Evolutionary conservation across 2,888 invertebrate genomes (phyloP).

Genomic region (Caenorhabditis angaria): DNA sequence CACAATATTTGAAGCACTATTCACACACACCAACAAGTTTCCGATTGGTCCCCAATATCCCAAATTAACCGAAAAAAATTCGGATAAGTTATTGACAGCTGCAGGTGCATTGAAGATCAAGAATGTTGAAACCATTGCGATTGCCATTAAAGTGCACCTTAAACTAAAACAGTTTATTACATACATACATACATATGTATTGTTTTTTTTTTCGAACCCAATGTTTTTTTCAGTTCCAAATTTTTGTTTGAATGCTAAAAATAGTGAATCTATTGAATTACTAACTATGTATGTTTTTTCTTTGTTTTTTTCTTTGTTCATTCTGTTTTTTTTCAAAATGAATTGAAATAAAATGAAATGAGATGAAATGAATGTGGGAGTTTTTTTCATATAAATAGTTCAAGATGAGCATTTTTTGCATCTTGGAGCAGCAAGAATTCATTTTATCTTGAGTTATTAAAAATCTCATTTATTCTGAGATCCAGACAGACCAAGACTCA

Average conservation of each 20-base stretch:
- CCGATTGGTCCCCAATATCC: conserved; percentile 52
- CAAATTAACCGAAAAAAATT: conserved; percentile 51
- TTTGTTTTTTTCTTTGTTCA: not conserved
- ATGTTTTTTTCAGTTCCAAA: too few relatives aligned
- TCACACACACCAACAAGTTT: conserved; percentile 68
- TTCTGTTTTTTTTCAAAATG: too few relatives aligned
- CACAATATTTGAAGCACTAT: conserved; percentile 71
- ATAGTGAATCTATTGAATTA: too few relatives aligned
- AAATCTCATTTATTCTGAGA: not conserved
- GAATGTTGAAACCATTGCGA: conserved; percentile 67
- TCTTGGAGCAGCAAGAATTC: too few relatives aligned
- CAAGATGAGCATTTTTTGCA: too few relatives aligned
- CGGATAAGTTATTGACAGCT: conserved; percentile 63
- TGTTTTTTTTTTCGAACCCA: too few relatives aligned
- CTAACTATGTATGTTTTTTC: not conserved
- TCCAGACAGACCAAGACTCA: conserved; percentile 19
- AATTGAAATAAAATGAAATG: too few relatives aligned
- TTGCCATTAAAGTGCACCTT: conserved; percentile 69
- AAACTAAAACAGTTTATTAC: conserved; percentile 10
- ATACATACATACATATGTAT: too few relatives aligned
- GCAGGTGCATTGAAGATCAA: conserved; percentile 60
- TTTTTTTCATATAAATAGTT: not conserved
- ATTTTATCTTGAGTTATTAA: too few relatives aligned
- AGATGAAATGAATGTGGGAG: too few relatives aligned
- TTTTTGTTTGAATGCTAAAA: too few relatives aligned